Evolutionary conservation across 2,113 vertebrate genomes (phyloP).

Genomic region (Lamprologus ornatipinnis): DNA sequence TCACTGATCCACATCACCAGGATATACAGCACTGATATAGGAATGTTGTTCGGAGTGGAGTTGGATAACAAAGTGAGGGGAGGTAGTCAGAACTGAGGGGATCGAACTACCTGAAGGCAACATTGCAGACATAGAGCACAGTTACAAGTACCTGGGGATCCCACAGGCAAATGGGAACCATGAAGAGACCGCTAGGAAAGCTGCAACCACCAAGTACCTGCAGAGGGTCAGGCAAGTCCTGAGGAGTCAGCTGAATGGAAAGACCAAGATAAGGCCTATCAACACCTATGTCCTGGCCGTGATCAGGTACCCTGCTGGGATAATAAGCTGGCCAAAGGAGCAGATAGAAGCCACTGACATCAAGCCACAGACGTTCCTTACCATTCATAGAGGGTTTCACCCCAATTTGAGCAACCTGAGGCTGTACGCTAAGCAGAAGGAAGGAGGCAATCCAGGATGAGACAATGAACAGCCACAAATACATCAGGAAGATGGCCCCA

Average conservation of each 20-base stretch:
- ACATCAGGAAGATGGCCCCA: too few species aligned
- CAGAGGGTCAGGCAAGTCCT: not conserved
- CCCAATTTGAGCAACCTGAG: not conserved
- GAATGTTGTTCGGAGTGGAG: not conserved
- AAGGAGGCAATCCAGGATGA: too few species aligned
- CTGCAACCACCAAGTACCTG: not conserved
- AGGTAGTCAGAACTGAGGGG: not conserved
- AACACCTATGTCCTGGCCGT: fast-evolving
- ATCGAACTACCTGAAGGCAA: not conserved
- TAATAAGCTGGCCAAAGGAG: too few species aligned
- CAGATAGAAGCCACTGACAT: too few species aligned
- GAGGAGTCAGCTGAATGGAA: not conserved
- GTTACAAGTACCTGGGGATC: not conserved
- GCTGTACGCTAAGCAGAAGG: not conserved
- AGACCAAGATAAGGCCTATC: not conserved
- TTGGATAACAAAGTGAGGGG: not conserved
- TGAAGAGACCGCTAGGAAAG: fast-evolving
- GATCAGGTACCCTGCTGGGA: not conserved
- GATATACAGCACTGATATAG: fast-evolving
- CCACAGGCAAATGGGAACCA: not conserved
- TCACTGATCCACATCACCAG: fast-evolving
- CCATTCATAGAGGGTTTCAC: not conserved
- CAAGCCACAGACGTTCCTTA: too few species aligned
- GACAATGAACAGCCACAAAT: too few species aligned
- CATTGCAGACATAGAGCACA: not conserved